These are phyloP conservation scores for Spea hammondii DNA, from an alignment of 2,797 vertebrate genomes.

Conservation along the genomic window DNA sequence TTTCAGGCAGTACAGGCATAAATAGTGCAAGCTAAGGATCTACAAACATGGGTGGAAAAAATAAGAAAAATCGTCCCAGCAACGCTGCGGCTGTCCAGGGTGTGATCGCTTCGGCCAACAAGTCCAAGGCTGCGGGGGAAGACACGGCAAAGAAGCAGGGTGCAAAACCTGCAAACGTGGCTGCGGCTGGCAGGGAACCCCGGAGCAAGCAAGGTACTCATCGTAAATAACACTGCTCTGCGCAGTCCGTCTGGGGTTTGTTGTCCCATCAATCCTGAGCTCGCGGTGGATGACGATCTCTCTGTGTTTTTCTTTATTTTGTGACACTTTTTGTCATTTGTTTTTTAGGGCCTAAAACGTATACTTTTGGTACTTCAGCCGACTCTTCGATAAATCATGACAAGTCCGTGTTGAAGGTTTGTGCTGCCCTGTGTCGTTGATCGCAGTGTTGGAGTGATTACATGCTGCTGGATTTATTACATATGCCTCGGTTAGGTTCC, in stretches of 20 bases:
- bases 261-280: too few species aligned
- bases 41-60: slow-evolving; percentile 67
- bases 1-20: background rate
- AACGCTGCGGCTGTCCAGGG: slow-evolving; percentile 54
- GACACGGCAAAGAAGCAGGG: slow-evolving; percentile 53
- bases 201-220: slow-evolving; percentile 67
- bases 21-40: background rate
- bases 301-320: too few species aligned
- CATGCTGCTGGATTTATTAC: background rate
- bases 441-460: too few species aligned
- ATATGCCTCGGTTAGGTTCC: too few species aligned
- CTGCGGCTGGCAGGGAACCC: slow-evolving; percentile 55
- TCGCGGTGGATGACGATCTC: too few species aligned
- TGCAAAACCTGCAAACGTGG: slow-evolving; percentile 30
- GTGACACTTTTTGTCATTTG: slow-evolving; percentile 12
- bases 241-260: too few species aligned
- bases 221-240: background rate
- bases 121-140: slow-evolving; percentile 52
- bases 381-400: slow-evolving; percentile 78
- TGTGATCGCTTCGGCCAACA: slow-evolving; percentile 58
- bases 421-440: background rate
- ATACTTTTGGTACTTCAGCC: slow-evolving; percentile 80
- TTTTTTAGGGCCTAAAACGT: slow-evolving; percentile 85
- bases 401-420: slow-evolving; percentile 88
- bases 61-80: slow-evolving; percentile 65